Conservation (phyloP, 2,888 invertebrate genomes). For the Liopterus haemorrhoidalis region DNA sequence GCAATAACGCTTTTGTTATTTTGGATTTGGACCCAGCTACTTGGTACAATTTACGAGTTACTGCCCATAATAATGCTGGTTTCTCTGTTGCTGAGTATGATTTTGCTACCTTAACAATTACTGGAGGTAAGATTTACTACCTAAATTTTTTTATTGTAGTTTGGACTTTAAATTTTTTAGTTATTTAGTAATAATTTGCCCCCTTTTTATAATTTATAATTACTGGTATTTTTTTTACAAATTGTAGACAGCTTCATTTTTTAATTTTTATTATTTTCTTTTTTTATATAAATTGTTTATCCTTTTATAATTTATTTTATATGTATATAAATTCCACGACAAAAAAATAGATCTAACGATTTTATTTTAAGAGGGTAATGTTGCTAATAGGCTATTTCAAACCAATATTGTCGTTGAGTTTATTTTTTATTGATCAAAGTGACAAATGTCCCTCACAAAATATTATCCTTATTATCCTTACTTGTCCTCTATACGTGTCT, state of each 20-base stretch:
- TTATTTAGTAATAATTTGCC: conserved; percentile 15
- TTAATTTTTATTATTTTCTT: conserved; percentile 9
- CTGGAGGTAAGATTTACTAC: conserved; percentile 93
- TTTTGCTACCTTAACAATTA: conserved; percentile 88
- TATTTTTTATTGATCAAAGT: too few species aligned
- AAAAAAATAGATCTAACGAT: too few species aligned
- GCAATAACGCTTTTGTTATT: conserved; percentile 85
- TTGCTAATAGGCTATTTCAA: too few species aligned
- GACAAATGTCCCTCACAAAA: too few species aligned
- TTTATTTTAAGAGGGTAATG: too few species aligned
- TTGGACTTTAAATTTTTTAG: conserved; percentile 15
- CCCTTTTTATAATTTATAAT: conserved; percentile 16
- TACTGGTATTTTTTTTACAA: conserved; percentile 21
- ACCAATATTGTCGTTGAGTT: too few species aligned
- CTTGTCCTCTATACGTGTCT: too few species aligned
- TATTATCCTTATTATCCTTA: too few species aligned
- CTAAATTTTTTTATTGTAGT: conserved; percentile 24
- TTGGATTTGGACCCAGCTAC: conserved; percentile 88
- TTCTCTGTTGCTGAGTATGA: conserved; percentile 92
- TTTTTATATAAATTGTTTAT: too few species aligned
- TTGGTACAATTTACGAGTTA: conserved; percentile 88
- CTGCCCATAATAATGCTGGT: conserved; percentile 92
- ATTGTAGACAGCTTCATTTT: conserved; percentile 20
- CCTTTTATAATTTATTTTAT: too few species aligned
- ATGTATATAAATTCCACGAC: too few species aligned